A percentile compares a stretch with the other conserved stretches of the same genome.
These are phyloP conservation scores for Mesocentrotus franciscanus DNA, from an alignment of 53 echinoderm and acorn worm genomes.

Conservation along the genomic window DNA sequence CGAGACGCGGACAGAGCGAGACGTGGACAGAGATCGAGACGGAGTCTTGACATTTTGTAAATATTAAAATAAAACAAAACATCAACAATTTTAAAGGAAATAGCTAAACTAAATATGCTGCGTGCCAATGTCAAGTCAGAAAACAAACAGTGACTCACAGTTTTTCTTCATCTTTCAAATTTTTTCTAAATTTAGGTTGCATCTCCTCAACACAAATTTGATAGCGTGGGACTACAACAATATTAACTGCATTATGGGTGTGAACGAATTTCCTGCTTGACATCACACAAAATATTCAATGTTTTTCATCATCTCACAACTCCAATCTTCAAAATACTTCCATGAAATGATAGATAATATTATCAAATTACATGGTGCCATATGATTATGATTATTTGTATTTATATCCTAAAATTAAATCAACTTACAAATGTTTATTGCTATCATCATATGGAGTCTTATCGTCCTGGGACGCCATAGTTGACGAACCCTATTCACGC, in stretches of 20 bases:
- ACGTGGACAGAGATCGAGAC: too few relatives aligned
- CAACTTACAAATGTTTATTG: conserved; percentile 63
- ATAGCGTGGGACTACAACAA: conserved; percentile 2
- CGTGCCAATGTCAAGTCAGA: too few relatives aligned
- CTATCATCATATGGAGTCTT: conserved; percentile 48
- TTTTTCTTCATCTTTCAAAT: too few relatives aligned
- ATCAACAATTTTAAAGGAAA: too few relatives aligned
- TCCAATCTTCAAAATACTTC: not conserved
- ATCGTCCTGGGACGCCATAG: conserved; percentile 62
- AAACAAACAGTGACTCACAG: too few relatives aligned
- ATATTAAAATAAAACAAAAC: too few relatives aligned
- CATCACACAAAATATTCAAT: not conserved
- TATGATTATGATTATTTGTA: too few relatives aligned
- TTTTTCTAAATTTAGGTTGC: too few relatives aligned
- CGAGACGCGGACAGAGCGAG: too few relatives aligned
- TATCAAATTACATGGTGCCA: not conserved
- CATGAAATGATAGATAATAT: not conserved
- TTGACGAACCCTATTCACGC: conserved; percentile 54
- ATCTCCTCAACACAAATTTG: not conserved
- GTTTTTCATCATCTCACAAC: not conserved
- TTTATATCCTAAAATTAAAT: not conserved
- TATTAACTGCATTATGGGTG: conserved; percentile 32
- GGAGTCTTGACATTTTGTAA: too few relatives aligned
- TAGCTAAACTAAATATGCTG: too few relatives aligned
- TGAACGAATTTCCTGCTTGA: conserved; percentile 55